Percentiles rank a stretch among this genome's conserved stretches.
Conservation (phyloP, 2,113 vertebrate genomes). For the Phoenicopterus ruber region DNA sequence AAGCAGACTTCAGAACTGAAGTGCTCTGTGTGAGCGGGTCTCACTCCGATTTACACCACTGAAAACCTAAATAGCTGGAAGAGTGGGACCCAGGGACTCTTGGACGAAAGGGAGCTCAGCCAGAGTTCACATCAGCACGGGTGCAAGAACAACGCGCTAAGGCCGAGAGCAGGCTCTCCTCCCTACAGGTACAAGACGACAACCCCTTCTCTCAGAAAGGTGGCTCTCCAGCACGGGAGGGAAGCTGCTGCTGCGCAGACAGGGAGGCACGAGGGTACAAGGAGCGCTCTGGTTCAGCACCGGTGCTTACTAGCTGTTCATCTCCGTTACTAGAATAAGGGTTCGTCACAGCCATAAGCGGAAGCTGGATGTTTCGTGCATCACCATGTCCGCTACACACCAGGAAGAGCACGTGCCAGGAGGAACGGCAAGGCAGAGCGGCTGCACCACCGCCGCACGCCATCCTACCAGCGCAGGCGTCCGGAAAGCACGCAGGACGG, state of each 20-base stretch:
- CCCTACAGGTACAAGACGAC: rapidly evolving
- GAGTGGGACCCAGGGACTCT: not conserved
- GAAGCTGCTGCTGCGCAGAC: not conserved
- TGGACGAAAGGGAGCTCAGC: rapidly evolving
- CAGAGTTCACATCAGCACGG: not conserved
- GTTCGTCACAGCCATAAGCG: rapidly evolving
- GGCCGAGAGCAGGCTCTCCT: not conserved
- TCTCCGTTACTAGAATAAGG: not conserved
- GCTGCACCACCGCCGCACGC: rapidly evolving
- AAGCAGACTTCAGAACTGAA: not conserved
- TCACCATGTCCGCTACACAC: rapidly evolving
- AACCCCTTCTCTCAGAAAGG: not conserved
- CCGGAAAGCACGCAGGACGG: rapidly evolving
- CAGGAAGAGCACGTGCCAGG: not conserved
- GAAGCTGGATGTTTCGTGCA: not conserved
- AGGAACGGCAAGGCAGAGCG: not conserved
- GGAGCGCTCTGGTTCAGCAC: not conserved
- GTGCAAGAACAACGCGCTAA: too few species aligned
- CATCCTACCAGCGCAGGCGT: not conserved
- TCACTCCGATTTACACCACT: too few species aligned
- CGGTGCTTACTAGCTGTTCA: rapidly evolving
- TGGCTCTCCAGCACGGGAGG: not conserved
- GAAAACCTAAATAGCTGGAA: not conserved
- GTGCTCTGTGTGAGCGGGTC: too few species aligned
- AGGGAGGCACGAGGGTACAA: not conserved